These are phyloP conservation scores for Aphidius colemani DNA, from an alignment of 2,888 invertebrate genomes.

Conservation along the genomic window DNA sequence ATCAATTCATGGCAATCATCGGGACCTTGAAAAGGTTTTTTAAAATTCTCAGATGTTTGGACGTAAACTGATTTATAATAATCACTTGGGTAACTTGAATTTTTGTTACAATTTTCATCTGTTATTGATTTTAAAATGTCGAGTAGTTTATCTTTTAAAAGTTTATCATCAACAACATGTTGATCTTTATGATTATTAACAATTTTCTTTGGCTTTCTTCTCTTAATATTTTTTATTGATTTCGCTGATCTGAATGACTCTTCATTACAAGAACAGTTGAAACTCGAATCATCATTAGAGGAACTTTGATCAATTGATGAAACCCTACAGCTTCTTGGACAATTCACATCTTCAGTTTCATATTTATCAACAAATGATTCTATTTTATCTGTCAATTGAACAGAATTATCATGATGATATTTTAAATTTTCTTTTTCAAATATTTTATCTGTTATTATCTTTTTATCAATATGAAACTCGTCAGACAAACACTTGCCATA, in stretches of 20 bases:
- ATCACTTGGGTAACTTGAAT: no score
- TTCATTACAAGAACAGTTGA: not conserved
- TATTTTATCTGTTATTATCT: conserved; percentile 5
- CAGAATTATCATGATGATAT: not conserved
- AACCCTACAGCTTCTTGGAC: not conserved
- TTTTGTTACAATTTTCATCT: not conserved
- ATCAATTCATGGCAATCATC: not conserved
- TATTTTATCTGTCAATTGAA: not conserved
- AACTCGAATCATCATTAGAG: not conserved
- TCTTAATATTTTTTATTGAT: no score
- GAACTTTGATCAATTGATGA: not conserved
- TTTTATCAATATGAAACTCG: no score
- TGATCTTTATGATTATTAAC: no score
- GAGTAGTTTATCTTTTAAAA: no score
- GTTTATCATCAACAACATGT: no score
- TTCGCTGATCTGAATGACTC: not conserved
- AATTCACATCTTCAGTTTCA: not conserved
- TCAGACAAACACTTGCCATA: no score
- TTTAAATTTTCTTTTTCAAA: no score
- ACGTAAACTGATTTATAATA: not conserved
- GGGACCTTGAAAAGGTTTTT: not conserved
- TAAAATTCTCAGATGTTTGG: not conserved
- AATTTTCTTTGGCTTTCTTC: no score
- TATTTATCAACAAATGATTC: not conserved
- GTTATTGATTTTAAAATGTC: not conserved